A percentile compares a stretch with the other conserved stretches of the same genome.
Conservation (phyloP, 2,888 invertebrate genomes). For the Lycaena phlaeas region DNA sequence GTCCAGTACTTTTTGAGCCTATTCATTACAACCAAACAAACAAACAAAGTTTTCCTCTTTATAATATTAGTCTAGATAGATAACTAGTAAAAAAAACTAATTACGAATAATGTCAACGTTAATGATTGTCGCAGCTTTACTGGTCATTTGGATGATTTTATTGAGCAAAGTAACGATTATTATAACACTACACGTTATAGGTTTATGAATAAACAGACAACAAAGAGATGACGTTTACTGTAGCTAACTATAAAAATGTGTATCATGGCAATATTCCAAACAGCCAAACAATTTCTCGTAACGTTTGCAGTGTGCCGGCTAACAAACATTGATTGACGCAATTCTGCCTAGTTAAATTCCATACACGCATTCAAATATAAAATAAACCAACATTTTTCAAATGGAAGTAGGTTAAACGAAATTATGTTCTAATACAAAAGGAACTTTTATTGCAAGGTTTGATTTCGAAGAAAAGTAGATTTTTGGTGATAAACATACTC, state of each 20-base stretch:
- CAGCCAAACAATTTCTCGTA: constrained; percentile 47
- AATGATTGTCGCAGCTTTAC: no score
- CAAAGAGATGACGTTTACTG: constrained; percentile 24
- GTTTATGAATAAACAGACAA: constrained; percentile 22
- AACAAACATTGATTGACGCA: constrained; percentile 45
- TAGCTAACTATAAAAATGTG: constrained; percentile 28
- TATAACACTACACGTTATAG: not conserved
- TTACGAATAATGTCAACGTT: no score
- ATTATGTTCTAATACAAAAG: no score
- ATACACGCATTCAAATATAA: not conserved
- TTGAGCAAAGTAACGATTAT: constrained; percentile 1
- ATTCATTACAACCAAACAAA: no score
- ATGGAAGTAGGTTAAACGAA: not conserved
- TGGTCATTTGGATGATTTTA: no score
- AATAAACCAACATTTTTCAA: constrained; percentile 3
- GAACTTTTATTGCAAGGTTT: no score
- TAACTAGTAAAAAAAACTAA: no score
- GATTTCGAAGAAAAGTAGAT: no score
- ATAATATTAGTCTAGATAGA: no score
- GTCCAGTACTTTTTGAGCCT: no score
- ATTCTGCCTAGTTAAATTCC: constrained; percentile 10
- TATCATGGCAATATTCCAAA: constrained; percentile 56
- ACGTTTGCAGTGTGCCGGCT: constrained; percentile 49
- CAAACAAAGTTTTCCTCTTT: no score
- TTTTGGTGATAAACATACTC: no score